phyloP scores from a whole-genome alignment of 2,113 vertebrate species.

The Pogona vitticeps region DNA sequence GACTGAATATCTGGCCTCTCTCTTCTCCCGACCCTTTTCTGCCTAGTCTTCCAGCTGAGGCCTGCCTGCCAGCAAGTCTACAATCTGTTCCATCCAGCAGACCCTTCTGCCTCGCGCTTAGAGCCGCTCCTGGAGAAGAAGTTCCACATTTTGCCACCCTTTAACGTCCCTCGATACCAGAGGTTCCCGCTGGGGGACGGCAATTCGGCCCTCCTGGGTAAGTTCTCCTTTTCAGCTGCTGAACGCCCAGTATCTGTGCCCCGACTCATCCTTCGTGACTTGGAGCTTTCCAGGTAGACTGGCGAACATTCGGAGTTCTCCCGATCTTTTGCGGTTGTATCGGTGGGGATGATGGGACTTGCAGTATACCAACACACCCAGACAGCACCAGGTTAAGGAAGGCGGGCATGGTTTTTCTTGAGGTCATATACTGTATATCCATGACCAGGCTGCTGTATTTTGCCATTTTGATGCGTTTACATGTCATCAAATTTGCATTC shows the following conservation, averaged over 20 bases:
- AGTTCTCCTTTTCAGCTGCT: slow-evolving; percentile 41
- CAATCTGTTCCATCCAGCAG: slow-evolving; percentile 97
- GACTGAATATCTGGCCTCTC: neutral
- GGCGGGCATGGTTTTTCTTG: too few species aligned
- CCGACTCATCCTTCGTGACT: neutral
- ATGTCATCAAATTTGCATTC: neutral
- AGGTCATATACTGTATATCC: neutral
- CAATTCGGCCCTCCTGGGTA: slow-evolving; percentile 88
- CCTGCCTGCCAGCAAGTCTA: slow-evolving; percentile 97
- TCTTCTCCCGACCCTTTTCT: neutral
- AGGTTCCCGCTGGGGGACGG: slow-evolving; percentile 95
- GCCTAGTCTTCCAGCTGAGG: slow-evolving; percentile 83
- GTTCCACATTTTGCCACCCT: slow-evolving; percentile 92
- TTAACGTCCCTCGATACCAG: slow-evolving; percentile 93
- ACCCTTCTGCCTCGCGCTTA: slow-evolving; percentile 94
- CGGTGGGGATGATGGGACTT: too few species aligned
- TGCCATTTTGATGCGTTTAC: too few species aligned
- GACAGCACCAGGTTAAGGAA: neutral
- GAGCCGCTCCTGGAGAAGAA: slow-evolving; percentile 94
- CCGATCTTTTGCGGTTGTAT: too few species aligned
- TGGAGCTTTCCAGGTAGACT: neutral
- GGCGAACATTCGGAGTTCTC: too few species aligned
- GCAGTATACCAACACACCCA: too few species aligned
- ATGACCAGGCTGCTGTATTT: neutral
- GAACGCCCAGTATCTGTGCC: neutral